Conservation (phyloP, 2,888 invertebrate species). For the Lottia scabra region DNA sequence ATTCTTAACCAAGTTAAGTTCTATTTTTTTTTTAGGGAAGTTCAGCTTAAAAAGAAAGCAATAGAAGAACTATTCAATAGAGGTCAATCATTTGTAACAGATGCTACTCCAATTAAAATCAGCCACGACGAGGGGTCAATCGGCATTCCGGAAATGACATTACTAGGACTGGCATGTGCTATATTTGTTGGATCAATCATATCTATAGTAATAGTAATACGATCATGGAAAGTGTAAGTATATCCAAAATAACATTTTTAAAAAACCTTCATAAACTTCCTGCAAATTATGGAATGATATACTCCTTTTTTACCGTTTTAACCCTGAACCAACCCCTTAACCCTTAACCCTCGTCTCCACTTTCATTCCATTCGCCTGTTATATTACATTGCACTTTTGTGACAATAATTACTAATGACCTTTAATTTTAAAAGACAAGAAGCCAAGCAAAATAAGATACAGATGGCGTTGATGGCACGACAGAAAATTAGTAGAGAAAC, state of each 20-base stretch:
- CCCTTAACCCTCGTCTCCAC: too few relatives aligned
- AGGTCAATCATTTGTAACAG: not conserved
- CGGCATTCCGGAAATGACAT: slow-evolving; percentile 34
- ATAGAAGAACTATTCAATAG: slow-evolving; percentile 21
- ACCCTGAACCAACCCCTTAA: too few relatives aligned
- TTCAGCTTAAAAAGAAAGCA: slow-evolving; percentile 11
- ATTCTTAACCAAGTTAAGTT: too few relatives aligned
- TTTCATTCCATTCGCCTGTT: too few relatives aligned
- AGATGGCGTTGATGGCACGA: slow-evolving; percentile 9
- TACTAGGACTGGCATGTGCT: slow-evolving; percentile 38
- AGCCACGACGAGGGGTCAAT: slow-evolving; percentile 14
- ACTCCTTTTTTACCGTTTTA: too few relatives aligned
- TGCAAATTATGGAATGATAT: too few relatives aligned
- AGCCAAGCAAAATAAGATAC: slow-evolving; percentile 18
- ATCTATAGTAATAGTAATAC: slow-evolving; percentile 30
- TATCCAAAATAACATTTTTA: too few relatives aligned
- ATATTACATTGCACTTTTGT: too few relatives aligned
- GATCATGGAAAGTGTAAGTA: slow-evolving; percentile 39
- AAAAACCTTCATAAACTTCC: too few relatives aligned
- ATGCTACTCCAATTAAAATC: slow-evolving; percentile 6
- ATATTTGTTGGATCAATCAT: slow-evolving; percentile 38
- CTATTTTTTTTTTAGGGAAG: slow-evolving; percentile 18
- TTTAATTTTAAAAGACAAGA: not conserved
- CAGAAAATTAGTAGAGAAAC: slow-evolving; percentile 13
- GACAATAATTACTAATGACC: too few relatives aligned